A percentile compares a stretch with the other conserved stretches of the same genome.
Evolutionary conservation across 1,140 invertebrate genomes (phyloP).

Genomic region (Drosophila pruinosa): DNA sequence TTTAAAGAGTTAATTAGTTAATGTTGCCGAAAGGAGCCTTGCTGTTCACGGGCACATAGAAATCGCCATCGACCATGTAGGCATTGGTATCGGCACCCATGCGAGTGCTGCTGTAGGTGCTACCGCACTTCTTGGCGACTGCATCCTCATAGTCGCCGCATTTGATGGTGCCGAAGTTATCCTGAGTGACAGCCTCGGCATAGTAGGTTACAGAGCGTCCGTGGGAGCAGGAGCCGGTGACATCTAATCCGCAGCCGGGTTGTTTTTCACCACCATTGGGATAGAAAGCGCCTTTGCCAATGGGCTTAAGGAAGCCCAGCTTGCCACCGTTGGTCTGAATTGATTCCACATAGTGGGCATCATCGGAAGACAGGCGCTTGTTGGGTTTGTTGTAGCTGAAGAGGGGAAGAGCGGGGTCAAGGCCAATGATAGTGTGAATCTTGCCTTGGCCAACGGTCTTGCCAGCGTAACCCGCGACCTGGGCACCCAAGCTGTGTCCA

Average conservation of each 20-base stretch:
- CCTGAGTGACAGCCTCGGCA: conserved; percentile 81
- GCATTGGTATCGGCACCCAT: conserved; percentile 80
- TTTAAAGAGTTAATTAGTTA: conserved; percentile 32
- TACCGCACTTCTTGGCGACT: conserved; percentile 55
- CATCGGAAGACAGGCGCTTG: conserved; percentile 80
- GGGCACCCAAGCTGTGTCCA: conserved; percentile 82
- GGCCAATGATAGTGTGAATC: conserved; percentile 73
- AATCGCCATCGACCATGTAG: conserved; percentile 76
- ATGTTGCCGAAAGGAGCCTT: conserved; percentile 81
- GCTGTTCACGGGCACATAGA: conserved; percentile 70
- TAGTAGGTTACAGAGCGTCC: conserved; percentile 84
- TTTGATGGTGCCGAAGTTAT: conserved; percentile 58
- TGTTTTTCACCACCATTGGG: conserved; percentile 84
- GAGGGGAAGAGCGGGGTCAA: conserved; percentile 83
- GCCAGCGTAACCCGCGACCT: conserved; percentile 84
- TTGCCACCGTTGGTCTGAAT: conserved; percentile 85
- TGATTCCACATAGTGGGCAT: conserved; percentile 72
- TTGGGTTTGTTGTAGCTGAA: conserved; percentile 67
- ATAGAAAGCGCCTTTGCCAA: conserved; percentile 84
- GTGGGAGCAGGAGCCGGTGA: conserved; percentile 83
- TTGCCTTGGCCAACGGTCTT: conserved; percentile 57
- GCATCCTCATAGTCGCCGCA: conserved; percentile 59
- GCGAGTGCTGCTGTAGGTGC: conserved; percentile 64
- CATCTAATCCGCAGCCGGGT: conserved; percentile 84
- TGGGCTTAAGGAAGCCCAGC: conserved; percentile 83